phyloP scores from a whole-genome alignment of 2,888 invertebrate genomes.

The Melanophora roralis region DNA sequence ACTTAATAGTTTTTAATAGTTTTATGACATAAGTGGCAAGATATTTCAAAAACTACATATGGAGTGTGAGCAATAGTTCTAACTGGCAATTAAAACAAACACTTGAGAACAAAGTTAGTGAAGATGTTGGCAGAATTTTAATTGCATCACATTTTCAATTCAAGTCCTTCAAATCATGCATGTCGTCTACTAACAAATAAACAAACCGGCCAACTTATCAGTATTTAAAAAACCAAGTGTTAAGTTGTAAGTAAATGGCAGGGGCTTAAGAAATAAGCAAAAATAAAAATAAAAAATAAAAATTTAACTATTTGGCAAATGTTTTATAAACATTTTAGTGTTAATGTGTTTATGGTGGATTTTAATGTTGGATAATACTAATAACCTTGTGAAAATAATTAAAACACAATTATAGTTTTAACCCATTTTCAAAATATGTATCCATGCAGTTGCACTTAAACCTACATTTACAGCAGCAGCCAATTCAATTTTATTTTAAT shows the following conservation, averaged over 20 bases:
- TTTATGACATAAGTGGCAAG: constrained; percentile 7
- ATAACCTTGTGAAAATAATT: constrained; percentile 47
- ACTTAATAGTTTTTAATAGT: constrained; percentile 36
- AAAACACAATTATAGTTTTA: constrained; percentile 47
- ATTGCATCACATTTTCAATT: constrained; percentile 5
- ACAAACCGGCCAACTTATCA: not conserved
- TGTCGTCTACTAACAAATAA: not conserved
- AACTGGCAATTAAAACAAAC: not conserved
- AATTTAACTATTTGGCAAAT: constrained; percentile 23
- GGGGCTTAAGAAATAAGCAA: not conserved
- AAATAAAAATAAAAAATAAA: too few species aligned
- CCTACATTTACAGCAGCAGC: not conserved
- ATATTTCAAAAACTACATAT: not conserved
- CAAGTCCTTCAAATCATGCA: constrained; percentile 17
- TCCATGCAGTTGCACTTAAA: not conserved
- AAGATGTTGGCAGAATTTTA: constrained; percentile 21
- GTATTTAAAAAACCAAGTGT: too few species aligned
- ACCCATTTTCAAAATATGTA: constrained; percentile 32
- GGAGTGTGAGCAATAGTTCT: not conserved
- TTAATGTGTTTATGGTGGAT: constrained; percentile 6
- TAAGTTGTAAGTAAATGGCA: not conserved
- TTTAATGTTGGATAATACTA: not conserved
- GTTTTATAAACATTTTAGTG: constrained; percentile 5
- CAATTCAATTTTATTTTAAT: not conserved
- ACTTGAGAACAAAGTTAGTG: not conserved